phyloP scores from a whole-genome alignment of 2,888 invertebrate species.

The Ligdia adustata region DNA sequence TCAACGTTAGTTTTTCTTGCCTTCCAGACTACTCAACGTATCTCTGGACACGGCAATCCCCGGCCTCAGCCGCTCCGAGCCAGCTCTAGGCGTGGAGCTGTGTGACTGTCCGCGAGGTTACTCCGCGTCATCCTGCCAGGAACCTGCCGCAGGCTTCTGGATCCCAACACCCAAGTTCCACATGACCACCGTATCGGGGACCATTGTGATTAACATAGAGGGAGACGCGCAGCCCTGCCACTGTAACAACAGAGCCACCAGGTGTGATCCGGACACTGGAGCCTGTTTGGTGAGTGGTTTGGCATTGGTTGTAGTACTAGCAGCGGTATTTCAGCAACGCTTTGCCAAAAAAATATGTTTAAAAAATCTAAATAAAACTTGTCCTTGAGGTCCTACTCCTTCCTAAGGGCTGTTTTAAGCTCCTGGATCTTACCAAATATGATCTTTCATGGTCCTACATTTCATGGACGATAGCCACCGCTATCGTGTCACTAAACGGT shows the following conservation, averaged over 20 bases:
- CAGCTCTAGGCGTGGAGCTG: conserved; percentile 93
- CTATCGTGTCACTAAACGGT: no score
- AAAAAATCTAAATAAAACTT: no score
- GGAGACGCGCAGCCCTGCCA: conserved; percentile 91
- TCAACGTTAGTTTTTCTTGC: no score
- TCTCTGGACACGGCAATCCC: conserved; percentile 92
- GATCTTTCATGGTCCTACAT: no score
- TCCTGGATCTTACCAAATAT: no score
- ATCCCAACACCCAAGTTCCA: conserved; percentile 80
- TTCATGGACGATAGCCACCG: no score
- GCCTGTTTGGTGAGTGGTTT: conserved; percentile 88
- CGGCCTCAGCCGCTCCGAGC: conserved; percentile 86
- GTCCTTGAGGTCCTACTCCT: no score
- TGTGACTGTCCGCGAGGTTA: conserved; percentile 93
- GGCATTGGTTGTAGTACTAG: conserved; percentile 19
- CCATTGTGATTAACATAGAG: conserved; percentile 90
- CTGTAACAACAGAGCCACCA: conserved; percentile 90
- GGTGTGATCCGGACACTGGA: conserved; percentile 94
- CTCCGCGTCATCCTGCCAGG: conserved; percentile 95
- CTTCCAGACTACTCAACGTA: conserved; percentile 86
- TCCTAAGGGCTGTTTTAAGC: no score
- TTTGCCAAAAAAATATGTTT: no score
- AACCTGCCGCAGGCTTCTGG: conserved; percentile 93
- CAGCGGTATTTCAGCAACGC: no score
- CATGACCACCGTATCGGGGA: conserved; percentile 82